A percentile compares a stretch with the other conserved stretches of the same genome.
Conservation (phyloP, 2,797 vertebrate genomes). For the Linurgus olivaceus region DNA sequence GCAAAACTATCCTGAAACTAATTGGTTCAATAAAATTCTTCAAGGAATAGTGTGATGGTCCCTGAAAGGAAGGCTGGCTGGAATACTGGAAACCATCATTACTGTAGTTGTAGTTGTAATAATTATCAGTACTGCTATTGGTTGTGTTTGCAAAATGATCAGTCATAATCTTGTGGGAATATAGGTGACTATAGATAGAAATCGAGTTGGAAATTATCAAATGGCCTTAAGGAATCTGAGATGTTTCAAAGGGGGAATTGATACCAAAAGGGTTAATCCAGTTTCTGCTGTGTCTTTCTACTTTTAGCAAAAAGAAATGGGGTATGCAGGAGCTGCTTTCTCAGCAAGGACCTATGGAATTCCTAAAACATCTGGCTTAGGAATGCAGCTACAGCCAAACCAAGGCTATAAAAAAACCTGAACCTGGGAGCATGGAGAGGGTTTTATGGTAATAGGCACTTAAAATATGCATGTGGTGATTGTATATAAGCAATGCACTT, state of each 20-base stretch:
- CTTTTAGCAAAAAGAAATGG: neutral
- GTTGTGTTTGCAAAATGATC: neutral
- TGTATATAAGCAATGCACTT: neutral
- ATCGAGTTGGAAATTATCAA: accelerated
- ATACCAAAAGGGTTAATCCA: neutral
- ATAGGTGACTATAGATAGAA: neutral
- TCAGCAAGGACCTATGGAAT: neutral
- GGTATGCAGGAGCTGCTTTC: neutral
- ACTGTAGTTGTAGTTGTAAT: neutral
- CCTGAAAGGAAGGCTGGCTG: neutral
- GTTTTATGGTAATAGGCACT: neutral
- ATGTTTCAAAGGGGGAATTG: neutral
- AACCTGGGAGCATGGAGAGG: neutral
- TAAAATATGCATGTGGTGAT: neutral
- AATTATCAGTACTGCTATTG: neutral
- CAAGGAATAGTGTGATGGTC: neutral
- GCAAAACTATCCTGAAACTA: neutral
- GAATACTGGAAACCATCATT: neutral
- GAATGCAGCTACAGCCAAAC: neutral
- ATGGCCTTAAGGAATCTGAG: neutral
- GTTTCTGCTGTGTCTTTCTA: neutral
- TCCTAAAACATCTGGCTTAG: neutral
- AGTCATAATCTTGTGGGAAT: neutral
- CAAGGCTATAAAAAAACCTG: neutral
- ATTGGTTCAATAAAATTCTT: neutral